A percentile compares a stretch with the other conserved stretches of the same genome.
Conservation (phyloP, 2,113 vertebrate genomes). For the Anolis carolinensis region DNA sequence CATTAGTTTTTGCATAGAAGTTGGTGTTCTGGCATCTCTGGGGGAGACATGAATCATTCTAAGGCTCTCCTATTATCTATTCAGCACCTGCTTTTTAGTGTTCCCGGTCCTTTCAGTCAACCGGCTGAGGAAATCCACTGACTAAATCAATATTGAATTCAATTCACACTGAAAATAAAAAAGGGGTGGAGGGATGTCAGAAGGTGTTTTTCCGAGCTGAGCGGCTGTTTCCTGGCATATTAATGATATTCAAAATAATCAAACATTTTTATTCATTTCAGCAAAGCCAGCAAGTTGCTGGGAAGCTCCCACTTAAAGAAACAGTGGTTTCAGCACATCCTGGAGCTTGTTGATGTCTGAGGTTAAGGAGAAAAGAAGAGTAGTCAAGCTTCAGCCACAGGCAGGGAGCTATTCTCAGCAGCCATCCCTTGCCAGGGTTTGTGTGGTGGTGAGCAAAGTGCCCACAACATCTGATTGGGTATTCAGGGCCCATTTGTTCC, state of each 20-base stretch:
- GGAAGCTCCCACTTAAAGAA: not conserved
- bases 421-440: not conserved
- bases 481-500: not conserved
- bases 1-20: slow-evolving; percentile 5
- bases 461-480: not conserved
- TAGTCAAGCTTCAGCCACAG: not conserved
- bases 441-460: not conserved
- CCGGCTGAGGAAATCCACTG: slow-evolving; percentile 30
- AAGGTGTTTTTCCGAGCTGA: not conserved
- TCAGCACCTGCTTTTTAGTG: not conserved
- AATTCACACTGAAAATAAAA: slow-evolving; percentile 14
- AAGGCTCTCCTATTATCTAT: not conserved
- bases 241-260: slow-evolving; percentile 17
- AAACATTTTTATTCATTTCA: not conserved
- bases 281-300: slow-evolving; percentile 4
- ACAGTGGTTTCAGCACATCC: not conserved
- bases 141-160: not conserved
- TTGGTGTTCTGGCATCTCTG: slow-evolving; percentile 44
- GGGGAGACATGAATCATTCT: rapidly evolving
- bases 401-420: not conserved
- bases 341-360: not conserved
- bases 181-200: slow-evolving; percentile 19
- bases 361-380: not conserved
- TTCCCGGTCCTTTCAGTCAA: slow-evolving; percentile 10
- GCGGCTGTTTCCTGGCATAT: slow-evolving; percentile 19